Evolutionary conservation across 2,113 vertebrate species (phyloP).

Genomic region (Triplophysa tibetana): DNA sequence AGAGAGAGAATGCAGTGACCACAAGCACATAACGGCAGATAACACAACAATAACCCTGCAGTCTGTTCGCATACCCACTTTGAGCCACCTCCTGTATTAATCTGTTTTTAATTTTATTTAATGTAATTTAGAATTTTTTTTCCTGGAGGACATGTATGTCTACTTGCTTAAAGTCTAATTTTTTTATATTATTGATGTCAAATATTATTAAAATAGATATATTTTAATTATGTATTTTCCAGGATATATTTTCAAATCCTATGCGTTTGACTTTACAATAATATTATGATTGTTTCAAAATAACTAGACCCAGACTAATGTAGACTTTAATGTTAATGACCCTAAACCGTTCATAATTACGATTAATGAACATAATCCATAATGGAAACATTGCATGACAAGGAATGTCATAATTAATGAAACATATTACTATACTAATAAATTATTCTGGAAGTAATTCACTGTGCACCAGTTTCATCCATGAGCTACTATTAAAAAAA

Average conservation of each 20-base stretch:
- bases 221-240: too few species aligned
- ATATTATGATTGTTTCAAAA: not conserved
- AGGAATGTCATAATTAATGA: slow-evolving; percentile 43
- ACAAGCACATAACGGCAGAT: slow-evolving; percentile 18
- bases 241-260: too few species aligned
- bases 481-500: not conserved
- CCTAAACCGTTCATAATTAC: slow-evolving; percentile 7
- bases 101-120: too few species aligned
- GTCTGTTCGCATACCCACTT: not conserved
- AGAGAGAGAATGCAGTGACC: slow-evolving; percentile 31
- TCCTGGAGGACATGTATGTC: too few species aligned
- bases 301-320: slow-evolving; percentile 8
- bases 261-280: too few species aligned
- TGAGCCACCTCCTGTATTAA: not conserved
- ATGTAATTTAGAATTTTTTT: too few species aligned
- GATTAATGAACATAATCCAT: slow-evolving; percentile 37
- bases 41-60: not conserved
- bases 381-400: slow-evolving; percentile 35
- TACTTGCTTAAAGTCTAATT: too few species aligned
- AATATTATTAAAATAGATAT: too few species aligned
- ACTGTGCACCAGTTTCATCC: not conserved
- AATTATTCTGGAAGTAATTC: not conserved
- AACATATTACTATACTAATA: slow-evolving; percentile 41
- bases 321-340: slow-evolving; percentile 7
- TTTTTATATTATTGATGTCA: too few species aligned